Base-by-base conservation (phyloP, 2,113 vertebrate genomes). In the Barbus barbus region DNA sequence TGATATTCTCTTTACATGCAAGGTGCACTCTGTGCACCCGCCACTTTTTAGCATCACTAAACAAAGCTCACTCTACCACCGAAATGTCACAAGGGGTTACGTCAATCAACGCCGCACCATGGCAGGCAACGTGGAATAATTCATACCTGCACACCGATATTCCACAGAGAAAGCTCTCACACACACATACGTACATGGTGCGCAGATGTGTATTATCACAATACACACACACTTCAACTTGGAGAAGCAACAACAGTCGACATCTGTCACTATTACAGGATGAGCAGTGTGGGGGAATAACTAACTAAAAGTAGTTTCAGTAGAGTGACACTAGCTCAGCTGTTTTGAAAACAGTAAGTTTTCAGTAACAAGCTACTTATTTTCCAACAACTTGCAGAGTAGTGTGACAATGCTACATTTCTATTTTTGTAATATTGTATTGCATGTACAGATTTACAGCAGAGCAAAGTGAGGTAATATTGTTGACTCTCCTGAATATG, bases 1-100 rank as follows among this genome's bases (percentile, higher is more conserved):
- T 87, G 86, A 87, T 89, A 89, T 89, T 89, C 86, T 74, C 88
- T 89, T 87, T 87, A 83, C 86, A 87, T 60, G 84, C 61, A 73
- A 75, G 51, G 26, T 16, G 63, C 24, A 61, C 16, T 31, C 46
- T 24, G 48, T 28, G 81, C 7, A 9, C 81, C 78, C 38, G 38
- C 38, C 82, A 84, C 69, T 83, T 85, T 83, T 58, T 83, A 78
- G 71, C 46, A 67, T 83, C 33, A 77, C 79, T 58, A 48, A 82
- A 75, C 71, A 82, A 65, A 77, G 61, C 78, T 84, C 53, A 53
- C 56, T 76, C 41, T 67, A 71, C 78, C 51, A 53, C 73, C 56
- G n/a, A n/a, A n/a, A n/a, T n/a, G 82, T 82, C 86, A 83, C 82
- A 38, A 85, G 78, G 73, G 53, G 85, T 87, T 80, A 85, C 46